These are phyloP conservation scores for Mesocentrotus franciscanus DNA, from an alignment of 53 echinoderm and acorn worm genomes.

Conservation along the genomic window DNA sequence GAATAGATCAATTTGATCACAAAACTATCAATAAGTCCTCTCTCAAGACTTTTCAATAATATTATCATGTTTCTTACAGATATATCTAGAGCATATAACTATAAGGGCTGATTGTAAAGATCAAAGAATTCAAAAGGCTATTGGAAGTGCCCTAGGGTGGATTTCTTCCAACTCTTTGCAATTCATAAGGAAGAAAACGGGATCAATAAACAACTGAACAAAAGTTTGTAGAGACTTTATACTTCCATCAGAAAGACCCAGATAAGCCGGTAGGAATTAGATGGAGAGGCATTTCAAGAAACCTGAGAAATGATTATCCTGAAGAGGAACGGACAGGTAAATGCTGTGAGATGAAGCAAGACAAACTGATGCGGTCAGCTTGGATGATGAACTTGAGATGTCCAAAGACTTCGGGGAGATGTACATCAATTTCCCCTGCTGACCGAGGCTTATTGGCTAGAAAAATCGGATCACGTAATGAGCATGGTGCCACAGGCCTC, in stretches of 20 bases:
- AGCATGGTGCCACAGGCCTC: constrained; percentile 6
- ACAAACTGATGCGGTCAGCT: constrained; percentile 39
- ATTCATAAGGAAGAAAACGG: too few relatives aligned
- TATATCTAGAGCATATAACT: too few relatives aligned
- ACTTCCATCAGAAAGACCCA: not conserved
- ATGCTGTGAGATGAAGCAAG: not conserved
- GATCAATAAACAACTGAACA: too few relatives aligned
- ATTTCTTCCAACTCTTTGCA: too few relatives aligned
- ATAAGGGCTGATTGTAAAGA: too few relatives aligned
- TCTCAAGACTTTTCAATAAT: too few relatives aligned
- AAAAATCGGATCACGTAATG: not conserved
- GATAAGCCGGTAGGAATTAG: not conserved
- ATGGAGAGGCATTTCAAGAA: not conserved
- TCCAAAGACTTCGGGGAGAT: constrained; percentile 5
- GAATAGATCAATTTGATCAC: too few relatives aligned
- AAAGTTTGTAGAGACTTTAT: too few relatives aligned
- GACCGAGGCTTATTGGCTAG: constrained; percentile 43
- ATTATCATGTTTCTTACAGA: too few relatives aligned
- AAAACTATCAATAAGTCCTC: too few relatives aligned
- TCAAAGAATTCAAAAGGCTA: not conserved
- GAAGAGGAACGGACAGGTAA: not conserved
- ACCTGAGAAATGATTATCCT: not conserved
- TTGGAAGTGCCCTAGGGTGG: not conserved
- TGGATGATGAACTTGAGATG: constrained; percentile 10
- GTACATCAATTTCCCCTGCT: constrained; percentile 32